A percentile compares a stretch with the other conserved stretches of the same genome.
Conservation (phyloP, 2,113 vertebrate species). For the Sebastes schlegelii region DNA sequence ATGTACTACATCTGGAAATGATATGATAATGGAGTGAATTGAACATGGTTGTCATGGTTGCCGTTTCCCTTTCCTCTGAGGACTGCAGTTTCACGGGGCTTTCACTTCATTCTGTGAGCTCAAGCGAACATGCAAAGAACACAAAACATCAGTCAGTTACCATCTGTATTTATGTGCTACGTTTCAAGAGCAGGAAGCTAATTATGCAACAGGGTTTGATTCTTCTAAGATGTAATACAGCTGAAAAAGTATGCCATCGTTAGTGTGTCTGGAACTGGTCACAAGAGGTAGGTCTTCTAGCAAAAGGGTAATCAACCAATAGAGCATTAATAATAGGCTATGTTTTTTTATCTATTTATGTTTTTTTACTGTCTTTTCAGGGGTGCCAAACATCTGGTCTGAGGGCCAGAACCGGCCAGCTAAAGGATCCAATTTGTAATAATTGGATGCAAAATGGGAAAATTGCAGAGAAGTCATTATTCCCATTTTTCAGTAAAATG, state of each 20-base stretch:
- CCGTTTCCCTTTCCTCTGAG: constrained; percentile 47
- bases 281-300: background rate
- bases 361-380: no score
- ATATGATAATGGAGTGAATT: constrained; percentile 70
- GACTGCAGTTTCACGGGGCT: background rate
- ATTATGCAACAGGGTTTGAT: background rate
- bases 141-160: constrained; percentile 1
- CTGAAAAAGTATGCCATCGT: background rate
- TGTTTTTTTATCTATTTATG: background rate
- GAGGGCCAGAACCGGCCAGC: no score
- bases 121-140: constrained; percentile 18
- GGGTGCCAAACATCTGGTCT: no score
- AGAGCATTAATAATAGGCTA: background rate
- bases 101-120: background rate
- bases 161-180: background rate
- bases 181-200: background rate
- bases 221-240: background rate
- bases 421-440: no score
- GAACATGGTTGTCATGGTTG: constrained; percentile 63
- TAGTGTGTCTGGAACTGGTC: background rate
- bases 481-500: no score
- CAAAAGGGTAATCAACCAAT: background rate
- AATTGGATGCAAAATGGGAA: no score
- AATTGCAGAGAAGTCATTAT: no score
- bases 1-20: constrained; percentile 72